phyloP scores from a whole-genome alignment of 2,888 invertebrate genomes.

The Lepidochrysops patricia region DNA sequence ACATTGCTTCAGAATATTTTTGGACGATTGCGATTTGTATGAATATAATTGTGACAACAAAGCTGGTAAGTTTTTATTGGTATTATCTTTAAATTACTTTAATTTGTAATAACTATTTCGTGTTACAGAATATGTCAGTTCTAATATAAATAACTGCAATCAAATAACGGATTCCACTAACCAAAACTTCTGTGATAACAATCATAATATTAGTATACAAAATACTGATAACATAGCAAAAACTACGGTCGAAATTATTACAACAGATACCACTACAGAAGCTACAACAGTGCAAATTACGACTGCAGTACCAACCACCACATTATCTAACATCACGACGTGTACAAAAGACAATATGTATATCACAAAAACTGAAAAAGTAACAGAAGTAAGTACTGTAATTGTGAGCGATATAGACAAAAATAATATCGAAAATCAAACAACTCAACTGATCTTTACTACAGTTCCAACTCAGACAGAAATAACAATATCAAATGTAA shows the following conservation, averaged over 20 bases:
- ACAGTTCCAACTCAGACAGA: not conserved
- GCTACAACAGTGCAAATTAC: not conserved
- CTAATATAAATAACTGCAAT: not conserved
- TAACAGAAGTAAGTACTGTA: not conserved
- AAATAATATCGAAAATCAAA: not conserved
- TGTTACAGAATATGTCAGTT: not conserved
- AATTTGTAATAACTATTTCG: not conserved
- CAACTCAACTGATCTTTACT: not conserved
- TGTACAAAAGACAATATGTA: not conserved
- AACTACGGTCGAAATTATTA: too few relatives aligned
- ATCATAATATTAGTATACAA: not conserved
- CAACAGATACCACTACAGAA: not conserved
- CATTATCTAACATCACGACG: not conserved
- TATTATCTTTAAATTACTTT: not conserved
- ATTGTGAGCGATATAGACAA: not conserved
- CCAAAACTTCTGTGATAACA: not conserved
- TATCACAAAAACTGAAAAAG: not conserved
- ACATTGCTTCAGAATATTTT: conserved; percentile 32
- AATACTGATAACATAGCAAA: not conserved
- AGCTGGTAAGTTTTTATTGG: conserved; percentile 30
- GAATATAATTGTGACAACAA: conserved; percentile 49
- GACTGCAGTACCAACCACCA: not conserved
- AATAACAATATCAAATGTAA: not conserved
- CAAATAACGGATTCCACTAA: not conserved
- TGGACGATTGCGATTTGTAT: conserved; percentile 47